phyloP scores from a whole-genome alignment of 2,113 vertebrate species.

The Cephalopholis sonnerati region DNA sequence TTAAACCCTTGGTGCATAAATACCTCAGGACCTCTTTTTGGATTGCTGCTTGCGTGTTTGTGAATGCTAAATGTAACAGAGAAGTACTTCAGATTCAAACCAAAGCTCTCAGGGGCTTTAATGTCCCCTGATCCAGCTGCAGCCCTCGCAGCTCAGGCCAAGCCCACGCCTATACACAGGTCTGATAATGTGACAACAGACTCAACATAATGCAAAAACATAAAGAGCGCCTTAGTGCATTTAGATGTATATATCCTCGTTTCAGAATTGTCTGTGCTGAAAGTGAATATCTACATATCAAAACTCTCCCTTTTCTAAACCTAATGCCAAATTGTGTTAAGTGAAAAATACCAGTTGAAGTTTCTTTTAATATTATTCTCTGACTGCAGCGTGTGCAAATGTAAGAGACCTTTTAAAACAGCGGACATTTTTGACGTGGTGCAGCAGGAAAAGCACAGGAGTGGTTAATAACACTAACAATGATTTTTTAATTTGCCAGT shows the following conservation, averaged over 20 bases:
- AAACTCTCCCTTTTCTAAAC: constrained; percentile 77
- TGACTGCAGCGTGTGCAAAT: constrained; percentile 51
- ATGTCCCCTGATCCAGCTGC: constrained; percentile 5
- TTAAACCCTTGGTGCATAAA: neutral
- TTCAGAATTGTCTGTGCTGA: neutral
- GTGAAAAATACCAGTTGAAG: neutral
- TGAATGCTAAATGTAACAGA: neutral
- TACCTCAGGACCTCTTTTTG: neutral
- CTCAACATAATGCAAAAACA: constrained; percentile 29
- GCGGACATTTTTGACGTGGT: neutral
- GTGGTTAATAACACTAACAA: neutral
- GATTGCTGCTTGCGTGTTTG: neutral
- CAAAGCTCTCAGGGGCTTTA: constrained; percentile 29
- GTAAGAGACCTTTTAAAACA: constrained; percentile 14
- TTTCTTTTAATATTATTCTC: constrained; percentile 22
- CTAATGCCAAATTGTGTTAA: constrained; percentile 64
- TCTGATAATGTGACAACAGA: constrained; percentile 33
- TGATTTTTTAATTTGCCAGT: neutral
- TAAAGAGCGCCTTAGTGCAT: constrained; percentile 71
- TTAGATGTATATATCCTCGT: constrained; percentile 48
- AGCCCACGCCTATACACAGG: constrained; percentile 33
- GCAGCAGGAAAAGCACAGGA: constrained; percentile 4
- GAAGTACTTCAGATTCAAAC: neutral
- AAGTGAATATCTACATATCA: constrained; percentile 44
- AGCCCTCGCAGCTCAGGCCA: constrained; percentile 6